Conservation (phyloP, 2,888 invertebrate genomes). For the Timema cristinae region DNA sequence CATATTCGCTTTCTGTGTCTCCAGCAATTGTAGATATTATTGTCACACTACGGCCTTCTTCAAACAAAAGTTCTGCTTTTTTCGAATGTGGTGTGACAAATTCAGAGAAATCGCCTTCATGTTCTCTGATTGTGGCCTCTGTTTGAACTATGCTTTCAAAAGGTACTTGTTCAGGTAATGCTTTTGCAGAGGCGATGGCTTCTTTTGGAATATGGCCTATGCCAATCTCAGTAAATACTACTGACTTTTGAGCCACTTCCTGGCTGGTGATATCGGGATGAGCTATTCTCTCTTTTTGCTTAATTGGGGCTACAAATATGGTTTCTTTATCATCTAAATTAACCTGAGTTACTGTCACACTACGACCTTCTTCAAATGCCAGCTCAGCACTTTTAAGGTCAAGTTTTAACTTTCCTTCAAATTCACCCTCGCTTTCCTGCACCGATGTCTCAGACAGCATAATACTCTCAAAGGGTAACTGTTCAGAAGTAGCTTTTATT, state of each 20-base stretch:
- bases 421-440: constrained; percentile 43
- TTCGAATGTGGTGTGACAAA: constrained; percentile 51
- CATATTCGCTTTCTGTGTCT: constrained; percentile 50
- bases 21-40: constrained; percentile 48
- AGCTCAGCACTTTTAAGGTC: constrained; percentile 45
- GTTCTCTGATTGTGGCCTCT: constrained; percentile 50
- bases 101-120: constrained; percentile 44
- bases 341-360: constrained; percentile 53
- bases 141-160: constrained; percentile 53
- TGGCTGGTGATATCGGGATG: constrained; percentile 37
- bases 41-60: constrained; percentile 56
- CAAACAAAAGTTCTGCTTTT: constrained; percentile 49
- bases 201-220: constrained; percentile 24
- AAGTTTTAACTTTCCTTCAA: constrained; percentile 43
- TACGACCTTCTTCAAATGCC: constrained; percentile 47
- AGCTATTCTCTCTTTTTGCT: constrained; percentile 32
- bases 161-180: constrained; percentile 50
- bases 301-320: constrained; percentile 36
- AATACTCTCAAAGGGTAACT: constrained; percentile 52
- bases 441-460: constrained; percentile 49
- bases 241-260: constrained; percentile 45
- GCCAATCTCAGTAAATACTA: constrained; percentile 38
- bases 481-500: constrained; percentile 43
- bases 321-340: constrained; percentile 48
- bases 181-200: constrained; percentile 45